phyloP scores from a whole-genome alignment of 2,888 invertebrate genomes.

The Ochropleura leucogaster region DNA sequence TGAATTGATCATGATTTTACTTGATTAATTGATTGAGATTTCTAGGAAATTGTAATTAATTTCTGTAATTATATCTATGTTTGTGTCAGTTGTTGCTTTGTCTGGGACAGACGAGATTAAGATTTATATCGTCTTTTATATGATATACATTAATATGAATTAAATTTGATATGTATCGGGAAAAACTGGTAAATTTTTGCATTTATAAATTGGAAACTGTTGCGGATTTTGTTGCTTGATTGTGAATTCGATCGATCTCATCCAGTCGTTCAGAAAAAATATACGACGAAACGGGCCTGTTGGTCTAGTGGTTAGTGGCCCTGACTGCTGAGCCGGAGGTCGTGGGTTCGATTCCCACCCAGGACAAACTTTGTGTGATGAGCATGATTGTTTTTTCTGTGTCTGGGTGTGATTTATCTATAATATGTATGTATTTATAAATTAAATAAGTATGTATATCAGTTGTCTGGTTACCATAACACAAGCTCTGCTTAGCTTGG shows the following conservation, averaged over 20 bases:
- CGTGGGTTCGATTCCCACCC: too few species aligned
- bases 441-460: too few species aligned
- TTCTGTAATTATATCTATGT: constrained; percentile 6
- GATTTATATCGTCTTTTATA: constrained; percentile 14
- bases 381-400: too few species aligned
- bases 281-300: too few species aligned
- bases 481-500: too few species aligned
- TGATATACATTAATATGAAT: neutral
- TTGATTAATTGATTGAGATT: constrained; percentile 17
- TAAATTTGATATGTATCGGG: constrained; percentile 3
- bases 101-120: neutral
- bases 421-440: too few species aligned
- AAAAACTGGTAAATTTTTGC: neutral
- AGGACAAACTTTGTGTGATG: too few species aligned
- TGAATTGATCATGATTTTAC: neutral
- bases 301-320: too few species aligned
- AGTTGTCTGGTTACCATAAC: too few species aligned
- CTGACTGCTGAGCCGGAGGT: too few species aligned
- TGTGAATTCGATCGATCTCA: neutral
- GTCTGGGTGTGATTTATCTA: too few species aligned
- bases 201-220: neutral
- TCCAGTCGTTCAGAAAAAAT: too few species aligned
- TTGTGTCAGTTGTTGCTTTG: constrained; percentile 8
- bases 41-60: constrained; percentile 14
- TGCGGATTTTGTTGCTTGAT: neutral